phyloP scores from a whole-genome alignment of 2,888 invertebrate species.

The Sphaeridia pumilis region DNA sequence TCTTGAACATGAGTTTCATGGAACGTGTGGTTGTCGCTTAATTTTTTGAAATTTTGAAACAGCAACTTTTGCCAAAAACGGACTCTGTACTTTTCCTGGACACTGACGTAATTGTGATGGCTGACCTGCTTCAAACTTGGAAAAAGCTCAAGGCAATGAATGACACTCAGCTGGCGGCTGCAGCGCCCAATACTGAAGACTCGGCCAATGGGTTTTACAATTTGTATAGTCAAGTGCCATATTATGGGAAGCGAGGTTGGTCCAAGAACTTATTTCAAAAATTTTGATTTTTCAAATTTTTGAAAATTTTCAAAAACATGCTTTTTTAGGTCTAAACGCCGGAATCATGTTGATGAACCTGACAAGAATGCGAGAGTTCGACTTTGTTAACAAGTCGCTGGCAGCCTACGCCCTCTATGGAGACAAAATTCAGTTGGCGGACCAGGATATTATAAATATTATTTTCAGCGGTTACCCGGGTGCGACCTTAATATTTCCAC shows the following conservation, averaged over 20 bases:
- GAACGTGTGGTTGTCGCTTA: neutral
- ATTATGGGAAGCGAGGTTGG: slow-evolving; percentile 70
- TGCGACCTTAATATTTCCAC: slow-evolving; percentile 38
- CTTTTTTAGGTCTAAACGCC: slow-evolving; percentile 56
- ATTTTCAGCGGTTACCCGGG: slow-evolving; percentile 73
- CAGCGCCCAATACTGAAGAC: slow-evolving; percentile 85
- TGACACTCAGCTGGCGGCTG: slow-evolving; percentile 69
- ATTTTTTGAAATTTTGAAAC: neutral
- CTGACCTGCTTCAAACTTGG: slow-evolving; percentile 74
- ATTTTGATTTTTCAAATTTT: neutral
- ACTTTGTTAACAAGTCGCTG: slow-evolving; percentile 73
- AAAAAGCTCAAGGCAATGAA: slow-evolving; percentile 69
- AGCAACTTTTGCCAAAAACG: slow-evolving; percentile 43
- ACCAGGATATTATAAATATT: slow-evolving; percentile 89
- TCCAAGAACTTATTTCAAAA: neutral
- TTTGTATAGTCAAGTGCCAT: slow-evolving; percentile 88
- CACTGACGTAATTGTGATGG: slow-evolving; percentile 78
- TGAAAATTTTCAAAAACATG: neutral
- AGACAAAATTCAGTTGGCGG: slow-evolving; percentile 87
- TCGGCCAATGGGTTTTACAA: slow-evolving; percentile 90
- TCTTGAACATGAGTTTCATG: slow-evolving; percentile 28
- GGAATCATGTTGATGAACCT: slow-evolving; percentile 94
- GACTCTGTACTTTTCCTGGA: slow-evolving; percentile 86
- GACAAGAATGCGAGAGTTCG: slow-evolving; percentile 67
- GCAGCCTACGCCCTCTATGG: slow-evolving; percentile 76